Conservation (phyloP, 2,113 vertebrate species). For the Dasypus novemcinctus region DNA sequence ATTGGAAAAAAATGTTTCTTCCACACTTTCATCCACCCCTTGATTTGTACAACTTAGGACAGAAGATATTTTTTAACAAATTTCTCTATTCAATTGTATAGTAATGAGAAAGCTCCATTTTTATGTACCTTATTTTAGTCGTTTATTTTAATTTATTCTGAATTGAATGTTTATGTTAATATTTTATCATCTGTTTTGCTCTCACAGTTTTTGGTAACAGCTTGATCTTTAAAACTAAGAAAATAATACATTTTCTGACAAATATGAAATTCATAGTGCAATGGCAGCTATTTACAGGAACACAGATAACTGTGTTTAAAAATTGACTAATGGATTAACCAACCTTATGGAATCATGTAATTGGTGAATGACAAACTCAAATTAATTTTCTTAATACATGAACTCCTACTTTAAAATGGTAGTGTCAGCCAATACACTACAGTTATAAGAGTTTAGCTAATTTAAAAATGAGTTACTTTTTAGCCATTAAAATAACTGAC, state of each 20-base stretch:
- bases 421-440: not conserved
- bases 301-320: not conserved
- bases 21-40: not conserved
- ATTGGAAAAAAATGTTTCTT: not conserved
- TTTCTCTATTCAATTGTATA: not conserved
- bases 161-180: not conserved
- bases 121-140: not conserved
- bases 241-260: not conserved
- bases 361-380: not conserved
- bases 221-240: not conserved
- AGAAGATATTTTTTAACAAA: not conserved
- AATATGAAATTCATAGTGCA: not conserved
- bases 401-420: slow-evolving; percentile 7
- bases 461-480: not conserved
- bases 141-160: not conserved
- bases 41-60: not conserved
- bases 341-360: not conserved
- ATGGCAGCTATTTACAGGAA: not conserved
- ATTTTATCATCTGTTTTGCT: slow-evolving; percentile 5
- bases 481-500: not conserved
- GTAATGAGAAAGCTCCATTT: not conserved
- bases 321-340: not conserved
- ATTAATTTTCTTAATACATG: not conserved
- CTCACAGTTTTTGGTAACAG: not conserved
- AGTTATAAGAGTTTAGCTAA: not conserved